These are phyloP conservation scores for Brachionus paranguensis DNA, from an alignment of 1,140 invertebrate genomes.

Conservation along the genomic window DNA sequence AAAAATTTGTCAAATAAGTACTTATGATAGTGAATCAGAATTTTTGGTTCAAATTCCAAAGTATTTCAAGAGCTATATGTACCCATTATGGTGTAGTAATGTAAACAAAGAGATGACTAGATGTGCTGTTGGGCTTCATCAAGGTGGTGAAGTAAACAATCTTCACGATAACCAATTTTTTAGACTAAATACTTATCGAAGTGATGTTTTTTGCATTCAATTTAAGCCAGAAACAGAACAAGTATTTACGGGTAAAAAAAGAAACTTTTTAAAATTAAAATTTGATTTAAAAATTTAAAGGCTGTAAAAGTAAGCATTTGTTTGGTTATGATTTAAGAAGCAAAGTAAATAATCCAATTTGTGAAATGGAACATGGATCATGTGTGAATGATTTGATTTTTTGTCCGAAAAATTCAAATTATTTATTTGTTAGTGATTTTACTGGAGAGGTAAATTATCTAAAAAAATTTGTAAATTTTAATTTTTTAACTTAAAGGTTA, in stretches of 20 bases:
- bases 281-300: not conserved
- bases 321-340: conserved; percentile 11
- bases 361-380: not conserved
- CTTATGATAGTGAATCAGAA: not conserved
- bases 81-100: conserved; percentile 3
- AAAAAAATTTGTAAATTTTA: not conserved
- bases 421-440: conserved; percentile 17
- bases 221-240: not conserved
- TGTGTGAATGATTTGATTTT: conserved; percentile 10
- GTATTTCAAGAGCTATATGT: not conserved
- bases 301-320: not conserved
- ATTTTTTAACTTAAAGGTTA: not conserved
- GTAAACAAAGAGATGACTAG: not conserved
- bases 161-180: not conserved
- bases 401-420: not conserved
- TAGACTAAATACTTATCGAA: not conserved
- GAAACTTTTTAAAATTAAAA: not conserved
- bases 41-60: not conserved
- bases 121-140: conserved; percentile 5
- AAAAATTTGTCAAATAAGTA: not conserved
- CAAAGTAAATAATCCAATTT: not conserved
- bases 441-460: not conserved
- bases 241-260: not conserved
- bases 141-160: not conserved
- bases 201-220: conserved; percentile 4